Base-by-base conservation (phyloP, 1,140 invertebrate genomes). In the Teleogryllus occipitalis region DNA sequence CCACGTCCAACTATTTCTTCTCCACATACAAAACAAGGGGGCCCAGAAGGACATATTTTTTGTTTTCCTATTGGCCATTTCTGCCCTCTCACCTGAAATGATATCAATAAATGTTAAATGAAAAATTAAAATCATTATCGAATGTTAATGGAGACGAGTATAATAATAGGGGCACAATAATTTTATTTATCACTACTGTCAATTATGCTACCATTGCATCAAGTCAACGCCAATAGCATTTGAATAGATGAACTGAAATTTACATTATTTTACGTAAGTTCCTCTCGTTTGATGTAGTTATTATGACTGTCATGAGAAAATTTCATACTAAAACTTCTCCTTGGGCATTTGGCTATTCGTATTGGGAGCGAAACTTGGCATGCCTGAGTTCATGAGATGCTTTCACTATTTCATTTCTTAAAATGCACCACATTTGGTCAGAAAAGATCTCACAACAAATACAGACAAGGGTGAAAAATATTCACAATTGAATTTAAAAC, bases 11-110 rank as follows among this genome's bases (percentile, higher is more conserved):
- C 78, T 47, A 82, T 74, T 78, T 80, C 80, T 15, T 80, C 21
- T 75, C 82, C 82, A 75, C 83, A 83, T 10, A 83, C 77, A 78
- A 83, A 83, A 78, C 83, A 83, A 77, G n/a, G 76, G 2, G 47
- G 76, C 18, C 54, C 54, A 65, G 54, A 18, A 65, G 54, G 54
- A 65, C 18, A 65, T 7, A 65, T 65, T 65, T 65, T 65, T 10
- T 65, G 54, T 18, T 65, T 65, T 18, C 18, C 54, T 14, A 65
- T 18, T 14, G 54, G 7, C 54, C 54, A 65, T 65, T 65, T 65
- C 10, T 65, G 54, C 10, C 54, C 54, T 65, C 54, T 65, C 54
- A 65, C 54, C 54, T 65, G 54, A 18, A 65, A 65, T n/a, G n/a
- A n/a, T 65, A 65, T 65, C 18, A 65, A 65, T 18, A 65, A 14